A percentile compares a stretch with the other conserved stretches of the same genome.
Evolutionary conservation across 2,797 vertebrate genomes (phyloP).

Genomic region (Myiotriccus ornatus): DNA sequence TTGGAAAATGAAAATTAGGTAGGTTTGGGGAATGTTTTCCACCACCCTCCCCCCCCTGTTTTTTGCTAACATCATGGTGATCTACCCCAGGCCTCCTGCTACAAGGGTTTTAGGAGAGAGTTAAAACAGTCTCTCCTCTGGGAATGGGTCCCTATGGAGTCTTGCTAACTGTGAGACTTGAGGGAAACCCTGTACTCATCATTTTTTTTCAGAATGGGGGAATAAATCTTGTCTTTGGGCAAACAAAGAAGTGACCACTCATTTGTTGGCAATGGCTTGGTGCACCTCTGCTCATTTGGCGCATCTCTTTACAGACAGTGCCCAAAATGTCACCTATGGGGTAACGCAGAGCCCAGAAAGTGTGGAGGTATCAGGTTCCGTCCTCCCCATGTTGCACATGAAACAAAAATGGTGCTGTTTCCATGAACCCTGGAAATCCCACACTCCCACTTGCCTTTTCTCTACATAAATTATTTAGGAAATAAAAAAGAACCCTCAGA

Average conservation of each 20-base stretch:
- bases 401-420: not conserved
- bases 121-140: not conserved
- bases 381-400: not conserved
- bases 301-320: not conserved
- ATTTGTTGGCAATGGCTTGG: not conserved
- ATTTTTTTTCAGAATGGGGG: not conserved
- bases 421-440: not conserved
- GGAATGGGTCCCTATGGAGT: not conserved
- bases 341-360: not conserved
- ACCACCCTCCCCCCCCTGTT: not conserved
- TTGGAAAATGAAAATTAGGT: not conserved
- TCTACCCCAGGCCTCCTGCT: not conserved
- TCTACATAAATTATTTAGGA: not conserved
- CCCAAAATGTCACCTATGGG: not conserved
- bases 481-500: not conserved
- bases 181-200: not conserved
- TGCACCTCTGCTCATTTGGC: not conserved
- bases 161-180: not conserved
- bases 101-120: not conserved
- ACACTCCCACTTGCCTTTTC: not conserved
- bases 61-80: not conserved
- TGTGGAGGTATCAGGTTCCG: rapidly evolving
- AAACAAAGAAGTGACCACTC: not conserved
- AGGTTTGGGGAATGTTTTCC: not conserved
- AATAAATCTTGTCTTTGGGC: not conserved